Evolutionary conservation across 2,797 vertebrate genomes (phyloP).

Genomic region (Chlorospingus flavigularis): DNA sequence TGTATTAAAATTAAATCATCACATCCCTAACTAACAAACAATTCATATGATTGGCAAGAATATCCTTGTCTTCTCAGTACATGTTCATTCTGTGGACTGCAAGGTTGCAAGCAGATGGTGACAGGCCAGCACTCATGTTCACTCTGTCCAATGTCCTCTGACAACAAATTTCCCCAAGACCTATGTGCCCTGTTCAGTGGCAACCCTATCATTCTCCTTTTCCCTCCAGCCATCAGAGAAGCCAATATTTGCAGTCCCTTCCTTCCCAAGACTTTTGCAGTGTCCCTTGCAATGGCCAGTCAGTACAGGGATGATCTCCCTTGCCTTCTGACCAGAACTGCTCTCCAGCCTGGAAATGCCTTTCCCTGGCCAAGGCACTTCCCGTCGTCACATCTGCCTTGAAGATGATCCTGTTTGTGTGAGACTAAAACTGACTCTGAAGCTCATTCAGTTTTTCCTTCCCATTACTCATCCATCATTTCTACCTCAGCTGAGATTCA

Average conservation of each 20-base stretch:
- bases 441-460: constrained; percentile 37
- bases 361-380: not conserved
- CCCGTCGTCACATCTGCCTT: not conserved
- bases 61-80: not conserved
- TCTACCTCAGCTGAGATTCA: constrained; percentile 38
- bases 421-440: not conserved
- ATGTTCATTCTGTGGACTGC: not conserved
- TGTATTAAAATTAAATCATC: not conserved
- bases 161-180: not conserved
- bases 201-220: not conserved
- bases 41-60: not conserved
- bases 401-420: constrained; percentile 46
- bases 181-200: not conserved
- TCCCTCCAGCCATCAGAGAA: not conserved
- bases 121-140: not conserved
- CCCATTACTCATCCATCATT: constrained; percentile 46
- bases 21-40: constrained; percentile 1
- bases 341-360: not conserved
- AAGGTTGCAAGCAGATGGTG: not conserved
- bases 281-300: not conserved
- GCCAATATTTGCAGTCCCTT: not conserved
- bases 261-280: not conserved
- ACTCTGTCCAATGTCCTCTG: not conserved
- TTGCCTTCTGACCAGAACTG: not conserved
- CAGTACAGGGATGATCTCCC: not conserved